These are phyloP conservation scores for Antheraea assamensis DNA, from an alignment of 2,888 invertebrate genomes.

Conservation along the genomic window DNA sequence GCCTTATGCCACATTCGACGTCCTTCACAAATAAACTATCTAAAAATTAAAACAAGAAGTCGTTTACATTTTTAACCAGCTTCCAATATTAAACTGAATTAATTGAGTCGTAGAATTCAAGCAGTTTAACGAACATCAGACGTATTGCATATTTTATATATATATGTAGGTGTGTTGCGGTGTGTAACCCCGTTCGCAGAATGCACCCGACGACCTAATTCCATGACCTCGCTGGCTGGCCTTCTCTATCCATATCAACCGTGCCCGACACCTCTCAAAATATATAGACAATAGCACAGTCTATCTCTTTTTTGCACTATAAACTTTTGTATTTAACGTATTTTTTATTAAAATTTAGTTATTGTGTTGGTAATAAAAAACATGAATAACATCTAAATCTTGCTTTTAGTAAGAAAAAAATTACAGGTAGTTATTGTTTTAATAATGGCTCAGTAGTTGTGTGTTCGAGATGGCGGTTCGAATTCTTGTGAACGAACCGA, in stretches of 20 bases:
- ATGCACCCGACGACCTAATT: constrained; percentile 63
- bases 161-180: constrained; percentile 7
- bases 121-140: background rate
- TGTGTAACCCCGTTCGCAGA: constrained; percentile 50
- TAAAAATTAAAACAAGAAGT: background rate
- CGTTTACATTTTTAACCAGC: background rate
- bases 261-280: background rate
- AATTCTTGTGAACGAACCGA: too few species aligned
- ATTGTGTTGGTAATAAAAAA: too few species aligned
- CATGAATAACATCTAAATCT: too few species aligned
- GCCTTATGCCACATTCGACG: background rate
- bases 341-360: too few species aligned
- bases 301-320: background rate
- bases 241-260: background rate
- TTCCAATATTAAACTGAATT: background rate
- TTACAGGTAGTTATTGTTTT: too few species aligned
- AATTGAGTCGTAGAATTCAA: constrained; percentile 7
- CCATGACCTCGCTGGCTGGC: constrained; percentile 45
- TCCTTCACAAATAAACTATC: background rate
- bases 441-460: too few species aligned
- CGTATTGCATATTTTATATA: background rate
- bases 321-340: background rate
- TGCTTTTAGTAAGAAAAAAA: too few species aligned
- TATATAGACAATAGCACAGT: background rate
- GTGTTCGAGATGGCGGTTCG: too few species aligned